phyloP scores from a whole-genome alignment of 2,113 vertebrate genomes.

The Ptyas mucosa region DNA sequence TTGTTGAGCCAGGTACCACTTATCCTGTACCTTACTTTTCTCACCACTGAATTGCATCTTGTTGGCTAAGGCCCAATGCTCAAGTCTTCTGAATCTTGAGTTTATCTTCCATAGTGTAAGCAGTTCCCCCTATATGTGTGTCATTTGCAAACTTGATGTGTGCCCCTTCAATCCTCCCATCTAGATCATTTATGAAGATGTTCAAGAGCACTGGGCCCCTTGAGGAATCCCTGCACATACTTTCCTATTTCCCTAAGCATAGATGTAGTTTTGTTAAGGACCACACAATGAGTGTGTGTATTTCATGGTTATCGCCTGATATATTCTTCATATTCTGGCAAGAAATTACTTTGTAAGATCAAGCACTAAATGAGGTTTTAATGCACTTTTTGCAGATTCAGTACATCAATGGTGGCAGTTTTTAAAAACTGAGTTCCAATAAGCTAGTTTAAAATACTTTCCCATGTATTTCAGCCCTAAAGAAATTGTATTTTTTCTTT shows the following conservation, averaged over 20 bases:
- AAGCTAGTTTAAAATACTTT: neutral
- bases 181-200: neutral
- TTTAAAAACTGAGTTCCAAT: neutral
- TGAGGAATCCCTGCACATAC: neutral
- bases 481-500: neutral
- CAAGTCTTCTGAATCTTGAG: neutral
- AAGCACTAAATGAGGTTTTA: neutral
- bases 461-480: neutral
- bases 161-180: neutral
- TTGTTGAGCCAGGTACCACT: neutral
- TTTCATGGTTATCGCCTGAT: neutral
- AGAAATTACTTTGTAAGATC: neutral
- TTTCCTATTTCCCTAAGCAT: neutral
- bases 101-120: neutral
- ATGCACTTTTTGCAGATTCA: slow-evolving; percentile 2
- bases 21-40: neutral
- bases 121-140: neutral
- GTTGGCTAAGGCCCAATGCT: neutral
- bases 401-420: neutral
- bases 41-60: neutral
- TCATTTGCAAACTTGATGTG: neutral
- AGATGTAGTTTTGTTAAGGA: neutral
- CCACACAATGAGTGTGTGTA: neutral
- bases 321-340: neutral
- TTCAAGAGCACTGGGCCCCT: neutral